Base-by-base conservation (phyloP, 2,888 invertebrate species). In the Mythimna lalbum region DNA sequence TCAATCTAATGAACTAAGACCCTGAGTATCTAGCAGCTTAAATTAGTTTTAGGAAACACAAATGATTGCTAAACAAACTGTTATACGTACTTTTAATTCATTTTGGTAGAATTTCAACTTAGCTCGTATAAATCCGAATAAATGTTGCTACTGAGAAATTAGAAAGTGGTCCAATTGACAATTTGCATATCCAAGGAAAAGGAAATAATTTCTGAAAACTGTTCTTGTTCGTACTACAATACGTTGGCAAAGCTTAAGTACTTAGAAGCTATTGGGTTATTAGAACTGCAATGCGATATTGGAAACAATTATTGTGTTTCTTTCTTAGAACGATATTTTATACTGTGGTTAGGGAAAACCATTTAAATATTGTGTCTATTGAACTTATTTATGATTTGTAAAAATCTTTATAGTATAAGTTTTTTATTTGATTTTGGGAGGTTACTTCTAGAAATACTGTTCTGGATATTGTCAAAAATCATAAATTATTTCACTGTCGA, bases 231-330 rank as follows among this genome's bases (percentile, higher is more conserved):
- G 19, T 64, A 59, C 39, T 12, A 77, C 12, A n/a, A 62, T 63
- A 60, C 78, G 43, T 36, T 47, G 31, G 33, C 74, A 60, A 43
- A 52, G 79, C 77, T 69, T 56, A 78, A 59, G 63, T 75, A 79
- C 78, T 61, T 63, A 60, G 68, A 59, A 68, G 23, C 49, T 68
- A 76, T 71, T 60, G 66, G 57, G 72, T 81, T 69, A 80, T 50
- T 49, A 27, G 72, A 77, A 80, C 68, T 69, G 64, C 59, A 82
- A 64, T 60, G 56, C 59, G 61, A 59, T 74, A 74, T 63, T 68
- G 69, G 69, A 80, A 80, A 61, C 60, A 50, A 80, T 71, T 63
- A 72, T 47, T 77, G 36, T 66, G 62, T 55, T 21, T 69, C 52
- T 71, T 82, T 61, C 55, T 76, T 49, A 69, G 68, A 66, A 78